A percentile compares a stretch with the other conserved stretches of the same genome.
These are phyloP conservation scores for Cyclargus thomasi DNA, from an alignment of 1,140 invertebrate species.

Conservation along the genomic window DNA sequence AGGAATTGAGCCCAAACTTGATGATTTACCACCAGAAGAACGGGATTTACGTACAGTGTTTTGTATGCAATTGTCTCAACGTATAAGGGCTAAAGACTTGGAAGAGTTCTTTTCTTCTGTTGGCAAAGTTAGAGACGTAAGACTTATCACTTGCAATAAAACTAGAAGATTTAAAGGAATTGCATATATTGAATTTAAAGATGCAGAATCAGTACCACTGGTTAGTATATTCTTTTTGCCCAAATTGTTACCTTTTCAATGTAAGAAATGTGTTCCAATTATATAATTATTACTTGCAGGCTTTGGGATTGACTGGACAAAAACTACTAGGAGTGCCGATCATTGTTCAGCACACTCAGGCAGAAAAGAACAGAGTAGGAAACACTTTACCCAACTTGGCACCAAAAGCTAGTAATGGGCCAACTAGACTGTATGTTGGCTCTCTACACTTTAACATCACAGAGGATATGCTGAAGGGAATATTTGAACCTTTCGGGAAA, in stretches of 20 bases:
- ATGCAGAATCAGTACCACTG: conserved; percentile 97
- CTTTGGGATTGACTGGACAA: conserved; percentile 96
- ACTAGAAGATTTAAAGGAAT: conserved; percentile 99
- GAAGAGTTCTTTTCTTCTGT: conserved; percentile 99
- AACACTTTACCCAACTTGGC: conserved; percentile 88
- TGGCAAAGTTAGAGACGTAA: conserved; percentile 98
- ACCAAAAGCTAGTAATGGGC: conserved; percentile 89
- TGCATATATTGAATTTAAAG: conserved; percentile 99
- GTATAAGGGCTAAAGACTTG: conserved; percentile 95
- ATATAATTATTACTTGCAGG: conserved; percentile 77
- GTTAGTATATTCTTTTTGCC: conserved; percentile 73
- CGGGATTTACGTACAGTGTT: conserved; percentile 98
- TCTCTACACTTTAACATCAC: conserved; percentile 99
- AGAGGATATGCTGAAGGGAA: conserved; percentile 98
- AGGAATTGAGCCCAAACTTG: conserved; percentile 63
- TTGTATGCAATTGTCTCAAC: conserved; percentile 96
- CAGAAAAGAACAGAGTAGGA: conserved; percentile 97
- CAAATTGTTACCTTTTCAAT: not conserved
- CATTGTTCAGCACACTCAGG: conserved; percentile 98
- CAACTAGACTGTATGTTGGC: conserved; percentile 97
- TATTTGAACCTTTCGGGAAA: conserved; percentile 99
- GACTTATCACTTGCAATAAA: conserved; percentile 99
- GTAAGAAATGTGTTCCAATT: conserved; percentile 12
- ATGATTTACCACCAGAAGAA: conserved; percentile 96
- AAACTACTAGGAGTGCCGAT: conserved; percentile 98